Evolutionary conservation across 2,888 invertebrate species (phyloP), one percentile per base, ranked within the genome.

Genomic region (Tuta absoluta): DNA sequence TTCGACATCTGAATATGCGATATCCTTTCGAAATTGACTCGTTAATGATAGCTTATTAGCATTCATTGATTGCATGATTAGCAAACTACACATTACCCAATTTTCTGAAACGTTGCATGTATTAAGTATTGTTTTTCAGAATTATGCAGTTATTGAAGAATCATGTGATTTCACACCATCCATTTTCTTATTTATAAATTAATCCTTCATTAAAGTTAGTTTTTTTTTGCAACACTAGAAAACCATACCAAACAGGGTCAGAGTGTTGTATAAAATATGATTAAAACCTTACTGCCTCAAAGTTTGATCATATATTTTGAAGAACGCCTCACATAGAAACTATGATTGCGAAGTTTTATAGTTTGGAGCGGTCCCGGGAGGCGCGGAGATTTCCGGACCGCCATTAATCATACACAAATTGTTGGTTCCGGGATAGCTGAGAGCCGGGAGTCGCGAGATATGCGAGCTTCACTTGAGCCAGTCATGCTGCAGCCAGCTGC

Each of bases 361-460:
- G 77, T 75, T 64, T 68, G 75, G 78, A 84, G 72, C 78, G 84
- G 73, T 80, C 85, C 83, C 84, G 68, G 67, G 83, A 76, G 81
- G 73, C 70, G 69, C 71, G 65, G 17, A 77, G 79, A 78, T 78
- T 80, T 74, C 75, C 74, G 17, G 49, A 59, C 58, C 51, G 60
- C 73, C 84, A 85, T 86, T 80, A 84, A 86, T 85, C 86, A 86
- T 82, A 82, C 80, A 81, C 80, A 84, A 84, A 84, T 84, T 79
- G 84, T 78, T 74, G 77, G 74, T 71, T 71, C 69, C 65, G 64
- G 68, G 66, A 19, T 11, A 23, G 19, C 59, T 3, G 11, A 23
- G n/a, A 65, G 67, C 66, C 66, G 71, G 67, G 66, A 69, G 58
- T 33, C 53, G 56, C 24, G 23, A 73, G 85, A 82, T 82, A 81